phyloP scores from a whole-genome alignment of 1,140 invertebrate genomes.

The Bombyx mandarina region DNA sequence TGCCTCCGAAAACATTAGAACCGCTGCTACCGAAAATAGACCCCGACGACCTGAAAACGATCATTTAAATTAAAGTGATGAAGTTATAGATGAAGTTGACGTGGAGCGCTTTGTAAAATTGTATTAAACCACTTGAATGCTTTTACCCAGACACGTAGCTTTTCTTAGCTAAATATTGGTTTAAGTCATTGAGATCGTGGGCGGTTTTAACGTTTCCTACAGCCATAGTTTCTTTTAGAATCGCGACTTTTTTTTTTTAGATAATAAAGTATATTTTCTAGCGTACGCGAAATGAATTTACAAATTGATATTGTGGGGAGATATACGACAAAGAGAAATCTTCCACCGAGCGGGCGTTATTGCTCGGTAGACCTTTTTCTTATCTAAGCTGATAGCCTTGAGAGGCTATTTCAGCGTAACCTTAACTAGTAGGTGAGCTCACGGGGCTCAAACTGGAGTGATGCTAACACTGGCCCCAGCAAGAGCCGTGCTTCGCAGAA shows the following conservation, averaged over 20 bases:
- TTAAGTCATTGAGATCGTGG: slow-evolving; percentile 85
- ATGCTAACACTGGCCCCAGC: too few relatives aligned
- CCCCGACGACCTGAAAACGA: slow-evolving; percentile 23
- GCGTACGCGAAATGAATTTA: too few relatives aligned
- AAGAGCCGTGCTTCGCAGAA: too few relatives aligned
- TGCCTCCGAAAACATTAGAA: slow-evolving; percentile 45
- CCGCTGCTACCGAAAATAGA: slow-evolving; percentile 40
- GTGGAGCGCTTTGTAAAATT: slow-evolving; percentile 27
- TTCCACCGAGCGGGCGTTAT: too few relatives aligned
- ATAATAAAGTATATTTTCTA: too few relatives aligned
- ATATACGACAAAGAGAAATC: too few relatives aligned
- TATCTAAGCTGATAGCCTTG: too few relatives aligned
- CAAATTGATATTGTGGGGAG: too few relatives aligned
- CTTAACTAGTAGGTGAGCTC: too few relatives aligned
- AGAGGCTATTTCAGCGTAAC: too few relatives aligned
- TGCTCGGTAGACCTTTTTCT: too few relatives aligned
- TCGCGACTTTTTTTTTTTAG: slow-evolving; percentile 15
- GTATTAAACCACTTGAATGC: slow-evolving; percentile 4
- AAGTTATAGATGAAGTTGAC: slow-evolving; percentile 49
- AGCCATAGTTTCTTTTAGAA: slow-evolving; percentile 76
- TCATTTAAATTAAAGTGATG: slow-evolving; percentile 2
- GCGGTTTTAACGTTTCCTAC: slow-evolving; percentile 88
- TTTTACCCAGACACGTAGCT: slow-evolving; percentile 93
- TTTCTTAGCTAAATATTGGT: slow-evolving; percentile 84
- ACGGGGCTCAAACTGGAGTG: too few relatives aligned